Conservation (phyloP, 1,140 invertebrate species). For the Parapsyche elsis region DNA sequence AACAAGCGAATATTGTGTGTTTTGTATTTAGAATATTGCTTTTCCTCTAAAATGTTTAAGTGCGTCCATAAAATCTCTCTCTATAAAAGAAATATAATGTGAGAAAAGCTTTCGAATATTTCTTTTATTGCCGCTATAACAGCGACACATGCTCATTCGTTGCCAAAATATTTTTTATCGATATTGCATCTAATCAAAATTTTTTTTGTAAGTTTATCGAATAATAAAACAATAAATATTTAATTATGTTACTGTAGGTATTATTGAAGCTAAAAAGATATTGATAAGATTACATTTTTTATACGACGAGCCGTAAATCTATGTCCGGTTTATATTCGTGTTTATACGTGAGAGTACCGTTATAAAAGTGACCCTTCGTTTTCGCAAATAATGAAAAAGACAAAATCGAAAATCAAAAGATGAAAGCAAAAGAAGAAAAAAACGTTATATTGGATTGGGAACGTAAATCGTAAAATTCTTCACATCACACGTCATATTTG, state of each 20-base stretch:
- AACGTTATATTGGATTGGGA: constrained; percentile 14
- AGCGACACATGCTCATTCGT: constrained; percentile 50
- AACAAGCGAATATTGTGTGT: not conserved
- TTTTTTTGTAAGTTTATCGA: no score
- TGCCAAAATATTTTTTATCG: constrained; percentile 18
- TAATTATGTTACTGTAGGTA: no score
- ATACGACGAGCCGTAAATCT: not conserved
- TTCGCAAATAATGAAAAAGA: constrained; percentile 26
- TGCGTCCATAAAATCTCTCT: not conserved
- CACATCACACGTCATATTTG: constrained; percentile 20
- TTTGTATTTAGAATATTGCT: not conserved
- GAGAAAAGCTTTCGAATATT: constrained; percentile 31
- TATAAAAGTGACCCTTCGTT: constrained; percentile 14
- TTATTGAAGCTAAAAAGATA: no score
- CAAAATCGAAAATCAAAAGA: not conserved
- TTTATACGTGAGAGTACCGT: not conserved
- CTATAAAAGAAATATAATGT: constrained; percentile 38
- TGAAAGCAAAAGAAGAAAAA: not conserved
- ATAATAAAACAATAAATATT: no score
- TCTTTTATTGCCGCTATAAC: constrained; percentile 42
- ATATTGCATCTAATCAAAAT: no score
- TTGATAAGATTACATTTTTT: no score
- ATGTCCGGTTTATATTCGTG: not conserved
- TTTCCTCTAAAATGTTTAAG: not conserved
- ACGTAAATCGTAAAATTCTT: constrained; percentile 19